Base-by-base conservation (phyloP, 2,888 invertebrate species). In the Caradrina kadenii region DNA sequence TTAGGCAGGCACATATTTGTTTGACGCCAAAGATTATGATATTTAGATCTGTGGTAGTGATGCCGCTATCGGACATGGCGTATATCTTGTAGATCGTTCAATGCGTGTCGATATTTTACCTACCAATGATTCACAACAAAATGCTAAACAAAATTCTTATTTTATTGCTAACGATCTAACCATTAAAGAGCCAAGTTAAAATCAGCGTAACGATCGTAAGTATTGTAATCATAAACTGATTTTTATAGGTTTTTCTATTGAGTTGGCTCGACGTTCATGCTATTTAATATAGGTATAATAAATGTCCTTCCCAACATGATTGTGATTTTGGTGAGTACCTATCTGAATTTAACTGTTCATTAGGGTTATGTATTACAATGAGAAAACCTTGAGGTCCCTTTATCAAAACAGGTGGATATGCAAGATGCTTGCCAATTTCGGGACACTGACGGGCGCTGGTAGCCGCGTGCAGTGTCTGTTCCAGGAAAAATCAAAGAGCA, bases 251-350 rank as follows among this genome's bases (percentile, higher is more conserved):
- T 64, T 76, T 73, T 61, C 55, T 64, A 49, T 78, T 68, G 66
- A 72, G 49, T 70, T 70, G 19, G 59, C 49, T 42, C 54, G 53
- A 62, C 39, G 45, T 22, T 63, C 53, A 53, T 68, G 52, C 49
- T 63, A 49, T 62, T 66, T 52, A 56, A 61, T 50, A 63, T 60
- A 45, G 45, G 6, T 45, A 45, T 45, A 45, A 52, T 61, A 48
- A 66, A 73, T 73, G 54, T 68, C 17, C 22, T 53, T 53, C 26
- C 48, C 72, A 85, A 73, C 79, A 89, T 90, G 88, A 82, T 84
- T 81, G 73, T 76, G 31, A 66, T 82, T 78, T 81, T 89, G 84
- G 91, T 91, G 78, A 90, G 90, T 82, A 53, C 19, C 31, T 82
- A 53, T n/a, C 39, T 67, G 22, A 35, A n/a, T 35, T 11, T 15